Evolutionary conservation across 2,797 vertebrate species (phyloP).

Genomic region (Rhinoraja longicauda): DNA sequence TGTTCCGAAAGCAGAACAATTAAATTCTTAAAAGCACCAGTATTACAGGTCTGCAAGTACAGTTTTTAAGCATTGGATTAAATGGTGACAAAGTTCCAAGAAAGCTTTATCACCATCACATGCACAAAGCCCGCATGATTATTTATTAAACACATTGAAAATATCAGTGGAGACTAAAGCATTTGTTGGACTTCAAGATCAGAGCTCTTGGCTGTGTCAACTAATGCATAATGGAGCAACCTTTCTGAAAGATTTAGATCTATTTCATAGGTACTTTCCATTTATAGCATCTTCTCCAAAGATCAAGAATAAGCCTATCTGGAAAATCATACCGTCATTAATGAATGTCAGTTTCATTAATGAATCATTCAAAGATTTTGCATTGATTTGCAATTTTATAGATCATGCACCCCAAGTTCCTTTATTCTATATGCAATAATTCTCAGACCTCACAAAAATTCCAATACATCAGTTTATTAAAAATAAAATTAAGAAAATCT

Average conservation of each 20-base stretch:
- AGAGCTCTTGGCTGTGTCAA: background rate
- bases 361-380: background rate
- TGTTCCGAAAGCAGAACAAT: too few species aligned
- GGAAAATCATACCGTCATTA: background rate
- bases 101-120: background rate
- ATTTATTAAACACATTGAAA: background rate
- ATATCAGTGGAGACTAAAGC: background rate
- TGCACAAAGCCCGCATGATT: background rate
- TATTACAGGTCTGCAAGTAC: too few species aligned
- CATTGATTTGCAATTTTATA: background rate
- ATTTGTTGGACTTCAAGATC: background rate
- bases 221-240: background rate
- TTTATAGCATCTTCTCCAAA: background rate
- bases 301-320: background rate
- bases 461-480: background rate
- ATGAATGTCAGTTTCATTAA: background rate
- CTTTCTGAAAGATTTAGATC: background rate
- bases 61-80: background rate
- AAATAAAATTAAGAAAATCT: background rate
- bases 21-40: too few species aligned
- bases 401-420: background rate
- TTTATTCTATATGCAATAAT: background rate
- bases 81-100: background rate
- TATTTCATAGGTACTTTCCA: background rate
- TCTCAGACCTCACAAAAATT: background rate